phyloP scores from a whole-genome alignment of 2,113 vertebrate species.

The Nothobranchius kuhntae region DNA sequence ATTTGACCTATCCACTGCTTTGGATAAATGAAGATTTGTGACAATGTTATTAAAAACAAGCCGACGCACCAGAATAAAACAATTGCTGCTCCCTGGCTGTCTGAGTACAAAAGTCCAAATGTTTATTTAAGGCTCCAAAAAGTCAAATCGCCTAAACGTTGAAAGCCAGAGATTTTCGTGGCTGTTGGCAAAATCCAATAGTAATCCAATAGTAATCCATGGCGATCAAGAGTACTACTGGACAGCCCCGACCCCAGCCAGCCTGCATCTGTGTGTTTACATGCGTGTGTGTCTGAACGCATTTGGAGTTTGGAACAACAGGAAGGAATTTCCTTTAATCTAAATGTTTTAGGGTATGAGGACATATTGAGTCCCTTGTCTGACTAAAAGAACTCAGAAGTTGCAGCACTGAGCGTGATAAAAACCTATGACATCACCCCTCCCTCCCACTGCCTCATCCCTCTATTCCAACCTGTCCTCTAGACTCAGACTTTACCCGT shows the following conservation, averaged over 20 bases:
- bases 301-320: constrained; percentile 30
- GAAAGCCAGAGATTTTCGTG: constrained; percentile 65
- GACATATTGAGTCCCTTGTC: constrained; percentile 40
- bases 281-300: constrained; percentile 17
- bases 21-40: not conserved
- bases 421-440: constrained; percentile 45
- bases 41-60: not conserved
- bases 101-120: constrained; percentile 35
- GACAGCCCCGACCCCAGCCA: constrained; percentile 41
- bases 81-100: constrained; percentile 27
- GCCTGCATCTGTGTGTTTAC: constrained; percentile 14
- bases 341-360: constrained; percentile 52
- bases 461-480: not conserved
- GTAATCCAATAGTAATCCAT: constrained; percentile 67
- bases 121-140: constrained; percentile 68
- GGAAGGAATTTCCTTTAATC: constrained; percentile 54
- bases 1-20: not conserved
- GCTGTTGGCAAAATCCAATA: constrained; percentile 57
- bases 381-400: constrained; percentile 37
- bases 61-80: constrained; percentile 7
- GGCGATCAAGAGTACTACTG: constrained; percentile 50
- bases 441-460: constrained; percentile 10
- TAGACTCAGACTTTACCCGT: constrained; percentile 1
- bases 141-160: constrained; percentile 63
- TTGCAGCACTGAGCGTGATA: not conserved